Evolutionary conservation across 2,888 invertebrate species (phyloP), one percentile per base, ranked within the genome.

Genomic region (Bombylius major): DNA sequence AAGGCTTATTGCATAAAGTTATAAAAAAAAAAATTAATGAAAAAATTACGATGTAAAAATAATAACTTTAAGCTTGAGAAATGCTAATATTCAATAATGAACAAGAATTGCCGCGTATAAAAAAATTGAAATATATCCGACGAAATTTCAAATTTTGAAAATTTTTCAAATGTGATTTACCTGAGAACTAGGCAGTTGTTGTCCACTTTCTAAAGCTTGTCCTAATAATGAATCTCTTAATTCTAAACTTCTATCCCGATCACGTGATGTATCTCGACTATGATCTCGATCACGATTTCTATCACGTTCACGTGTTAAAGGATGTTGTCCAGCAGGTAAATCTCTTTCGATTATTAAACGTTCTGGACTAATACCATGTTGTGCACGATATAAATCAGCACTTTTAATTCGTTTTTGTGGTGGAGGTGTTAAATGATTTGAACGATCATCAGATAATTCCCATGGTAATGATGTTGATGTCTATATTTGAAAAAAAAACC

Each of bases 151-250:
- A 23, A 23, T 23, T 23, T 23, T 23, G 23, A 23, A 23, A 23
- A 23, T 23, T 1, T 23, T 23, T 23, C 23, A 23, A 2, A 23
- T 23, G 23, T 42, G 5, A 45, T 51, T 33, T 44, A 60, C 57
- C 61, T 64, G 64, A 60, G 80, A 82, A 53, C 83, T 51, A 55
- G 63, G 58, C 61, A 69, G 69, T 54, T 70, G 71, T 55, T 72
- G 85, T 54, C 83, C 82, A 65, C 82, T 84, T 71, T 89, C 89
- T 61, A 89, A 75, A 5, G 86, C 84, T 69, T 89, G 89, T 49
- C 86, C 83, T 63, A 90, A 78, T 53, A 89, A 75, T 1, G 87
- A 84, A 60, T 85, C 84, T 61, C 82, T 79, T 65, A 86, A 77
- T 67, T 87, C 86, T 64, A 82, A 76, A 45, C 81, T 82, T 63